Base-by-base conservation (phyloP, 2,113 vertebrate genomes). In the Micronycteris hirsuta region DNA sequence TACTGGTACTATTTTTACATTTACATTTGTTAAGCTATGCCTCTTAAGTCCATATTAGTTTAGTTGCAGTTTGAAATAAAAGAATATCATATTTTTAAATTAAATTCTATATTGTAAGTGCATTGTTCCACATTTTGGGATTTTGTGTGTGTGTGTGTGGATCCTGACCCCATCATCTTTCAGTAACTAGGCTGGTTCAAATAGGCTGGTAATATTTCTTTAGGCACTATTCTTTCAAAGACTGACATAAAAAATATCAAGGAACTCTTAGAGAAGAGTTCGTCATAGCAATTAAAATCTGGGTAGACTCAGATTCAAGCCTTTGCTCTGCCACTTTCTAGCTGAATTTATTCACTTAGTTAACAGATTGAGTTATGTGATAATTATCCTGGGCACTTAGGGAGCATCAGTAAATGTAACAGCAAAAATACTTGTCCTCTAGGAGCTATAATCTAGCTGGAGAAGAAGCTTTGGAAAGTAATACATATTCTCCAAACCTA, bases 1-100 rank as follows among this genome's bases (percentile, higher is more conserved):
- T 97, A 24, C 4, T 38, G n/a, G 56, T 67, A 73, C n/a, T 73
- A 95, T 67, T 86, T 86, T 65, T 67, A 96, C 86, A 93, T 96
- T 95, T 91, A 83, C 12, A 82, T 33, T 80, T 94, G 49, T 31
- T 96, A 91, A 93, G 31, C 45, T 86, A 38, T 86, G 63, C 14
- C n/a, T 91, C 15, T 88, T 83, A 94, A 8, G 89, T 74, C 12
- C n/a, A 45, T 95, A 76, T 68, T 83, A 80, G 20, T 78, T 89
- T 87, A 78, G 67, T 89, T 83, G 24, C 73, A 94, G 14, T 71
- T 96, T 95, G 38, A 38, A 95, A 89, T 11, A 10, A 86, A 81
- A 58, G 5, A 3, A 54, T 70, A 77, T 84, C 52, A 77, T 36
- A 9, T 93, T 78, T 80, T 65, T 24, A 31, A 82, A 92, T 84